phyloP scores from a whole-genome alignment of 2,888 invertebrate genomes.

The Perizoma affinitatum region DNA sequence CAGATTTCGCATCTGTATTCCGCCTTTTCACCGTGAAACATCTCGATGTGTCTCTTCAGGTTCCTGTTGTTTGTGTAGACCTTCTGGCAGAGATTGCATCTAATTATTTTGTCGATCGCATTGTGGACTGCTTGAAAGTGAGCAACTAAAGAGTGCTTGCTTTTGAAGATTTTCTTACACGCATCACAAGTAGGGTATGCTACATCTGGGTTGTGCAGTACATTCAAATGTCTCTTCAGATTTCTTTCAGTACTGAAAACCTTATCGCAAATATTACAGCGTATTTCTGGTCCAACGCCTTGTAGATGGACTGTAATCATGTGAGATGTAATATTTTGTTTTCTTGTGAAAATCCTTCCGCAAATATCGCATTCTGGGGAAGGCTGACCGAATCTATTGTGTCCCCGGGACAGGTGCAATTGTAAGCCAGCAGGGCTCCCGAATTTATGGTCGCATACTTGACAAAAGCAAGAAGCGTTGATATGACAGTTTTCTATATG shows the following conservation, averaged over 20 bases:
- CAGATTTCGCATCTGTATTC: constrained; percentile 64
- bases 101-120: constrained; percentile 42
- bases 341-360: constrained; percentile 66
- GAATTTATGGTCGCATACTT: constrained; percentile 61
- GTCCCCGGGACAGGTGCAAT: constrained; percentile 59
- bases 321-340: constrained; percentile 69
- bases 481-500: constrained; percentile 72
- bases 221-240: constrained; percentile 61
- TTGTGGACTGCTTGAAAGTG: constrained; percentile 61
- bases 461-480: constrained; percentile 57
- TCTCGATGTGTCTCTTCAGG: constrained; percentile 63
- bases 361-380: constrained; percentile 72
- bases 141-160: constrained; percentile 55
- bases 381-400: constrained; percentile 58
- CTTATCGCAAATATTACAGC: constrained; percentile 58
- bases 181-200: constrained; percentile 61
- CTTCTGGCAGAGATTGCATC: constrained; percentile 61
- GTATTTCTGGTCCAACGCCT: constrained; percentile 50
- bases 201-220: constrained; percentile 61
- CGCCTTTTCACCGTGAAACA: constrained; percentile 58
- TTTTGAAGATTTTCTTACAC: constrained; percentile 61
- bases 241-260: constrained; percentile 64
- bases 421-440: constrained; percentile 62
- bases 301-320: constrained; percentile 69
- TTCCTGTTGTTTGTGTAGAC: constrained; percentile 63